Evolutionary conservation across 2,797 vertebrate genomes (phyloP).

Genomic region (Phoeniculus purpureus): DNA sequence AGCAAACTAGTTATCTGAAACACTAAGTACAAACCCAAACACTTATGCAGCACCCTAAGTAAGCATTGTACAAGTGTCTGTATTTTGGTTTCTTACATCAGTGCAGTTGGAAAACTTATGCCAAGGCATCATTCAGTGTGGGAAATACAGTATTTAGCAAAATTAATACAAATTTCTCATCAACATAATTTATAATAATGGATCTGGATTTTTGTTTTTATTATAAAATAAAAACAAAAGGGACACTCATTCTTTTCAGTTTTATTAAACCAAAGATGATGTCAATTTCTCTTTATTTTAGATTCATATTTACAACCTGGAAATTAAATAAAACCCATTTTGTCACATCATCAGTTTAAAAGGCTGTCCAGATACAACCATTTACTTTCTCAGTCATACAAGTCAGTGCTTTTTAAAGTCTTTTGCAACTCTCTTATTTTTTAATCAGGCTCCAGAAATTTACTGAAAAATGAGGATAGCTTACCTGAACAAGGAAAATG

Average conservation of each 20-base stretch:
- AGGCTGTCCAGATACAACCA: not conserved
- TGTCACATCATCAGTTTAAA: not conserved
- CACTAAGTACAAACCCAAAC: not conserved
- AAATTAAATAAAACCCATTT: not conserved
- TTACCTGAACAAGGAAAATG: conserved; percentile 98
- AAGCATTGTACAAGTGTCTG: not conserved
- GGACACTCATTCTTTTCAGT: not conserved
- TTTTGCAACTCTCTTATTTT: not conserved
- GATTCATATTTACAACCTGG: not conserved
- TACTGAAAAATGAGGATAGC: not conserved
- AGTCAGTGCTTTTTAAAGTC: not conserved
- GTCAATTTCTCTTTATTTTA: not conserved
- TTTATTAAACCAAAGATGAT: not conserved
- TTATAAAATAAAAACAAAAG: not conserved
- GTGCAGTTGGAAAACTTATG: not conserved
- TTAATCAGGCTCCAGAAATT: not conserved
- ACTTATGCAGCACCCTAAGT: not conserved
- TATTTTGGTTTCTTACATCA: not conserved
- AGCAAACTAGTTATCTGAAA: not conserved
- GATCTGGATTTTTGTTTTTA: not conserved
- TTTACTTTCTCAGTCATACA: not conserved
- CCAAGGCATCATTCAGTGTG: not conserved
- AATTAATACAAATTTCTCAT: not conserved
- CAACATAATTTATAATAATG: not conserved
- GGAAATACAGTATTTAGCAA: not conserved